Percentiles rank a stretch among this genome's conserved stretches.
Evolutionary conservation across 2,797 vertebrate genomes (phyloP).

Genomic region (Artibeus lituratus): DNA sequence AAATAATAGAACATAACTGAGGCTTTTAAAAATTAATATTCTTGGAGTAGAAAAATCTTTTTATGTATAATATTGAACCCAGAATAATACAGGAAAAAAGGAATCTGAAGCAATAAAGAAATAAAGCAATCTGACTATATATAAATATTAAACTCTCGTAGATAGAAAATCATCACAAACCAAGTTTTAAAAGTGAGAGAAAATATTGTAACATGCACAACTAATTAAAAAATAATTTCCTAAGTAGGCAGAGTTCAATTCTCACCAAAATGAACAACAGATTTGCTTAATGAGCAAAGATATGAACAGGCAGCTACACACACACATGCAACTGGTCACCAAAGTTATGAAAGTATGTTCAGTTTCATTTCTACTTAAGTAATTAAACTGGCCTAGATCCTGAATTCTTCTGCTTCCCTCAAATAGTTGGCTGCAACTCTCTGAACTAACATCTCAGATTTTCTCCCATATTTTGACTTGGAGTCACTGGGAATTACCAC

Average conservation of each 20-base stretch:
- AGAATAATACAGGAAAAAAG: not conserved
- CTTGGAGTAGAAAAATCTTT: not conserved
- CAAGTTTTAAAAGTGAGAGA: not conserved
- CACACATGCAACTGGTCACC: not conserved
- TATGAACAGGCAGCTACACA: not conserved
- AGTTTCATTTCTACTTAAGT: not conserved
- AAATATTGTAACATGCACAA: not conserved
- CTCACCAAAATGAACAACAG: not conserved
- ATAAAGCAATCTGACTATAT: not conserved
- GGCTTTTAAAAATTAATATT: not conserved
- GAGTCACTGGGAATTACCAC: not conserved
- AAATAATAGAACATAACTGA: not conserved
- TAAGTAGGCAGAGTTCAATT: not conserved
- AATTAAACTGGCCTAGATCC: not conserved
- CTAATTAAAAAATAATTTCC: not conserved
- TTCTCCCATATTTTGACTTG: not conserved
- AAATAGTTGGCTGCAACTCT: not conserved
- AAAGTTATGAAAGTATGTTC: not conserved
- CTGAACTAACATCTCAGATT: not conserved
- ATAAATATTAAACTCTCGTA: not conserved
- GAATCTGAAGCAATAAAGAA: not conserved
- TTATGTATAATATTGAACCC: not conserved
- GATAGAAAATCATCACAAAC: conserved; percentile 3
- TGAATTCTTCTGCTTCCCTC: not conserved
- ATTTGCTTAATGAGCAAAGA: not conserved